Percentiles rank a stretch among this genome's conserved stretches.
Conservation (phyloP, 92 coral and sea anemone genomes). For the Epizoanthus fatuus region DNA sequence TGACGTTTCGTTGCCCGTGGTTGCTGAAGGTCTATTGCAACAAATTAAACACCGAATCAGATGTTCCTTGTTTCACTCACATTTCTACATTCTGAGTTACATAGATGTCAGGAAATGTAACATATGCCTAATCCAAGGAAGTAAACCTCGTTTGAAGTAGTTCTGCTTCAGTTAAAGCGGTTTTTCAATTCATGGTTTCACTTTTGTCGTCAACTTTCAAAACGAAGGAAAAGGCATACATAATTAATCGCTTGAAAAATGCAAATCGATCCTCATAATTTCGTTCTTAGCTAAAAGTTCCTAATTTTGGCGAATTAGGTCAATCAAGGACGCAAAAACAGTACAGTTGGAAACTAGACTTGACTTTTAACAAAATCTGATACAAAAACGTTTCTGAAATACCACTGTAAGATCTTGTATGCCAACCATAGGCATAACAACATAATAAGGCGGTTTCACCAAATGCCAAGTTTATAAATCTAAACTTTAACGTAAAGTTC, state of each 20-base stretch:
- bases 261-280: neutral
- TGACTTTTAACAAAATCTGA: neutral
- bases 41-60: no score
- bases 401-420: neutral
- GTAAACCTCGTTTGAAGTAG: no score
- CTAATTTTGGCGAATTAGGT: neutral
- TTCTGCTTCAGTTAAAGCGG: neutral
- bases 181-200: neutral
- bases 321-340: neutral
- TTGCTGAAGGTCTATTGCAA: no score
- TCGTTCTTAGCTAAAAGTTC: conserved; percentile 3
- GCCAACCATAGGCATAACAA: neutral
- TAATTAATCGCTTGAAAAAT: conserved; percentile 3
- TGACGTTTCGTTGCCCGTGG: no score
- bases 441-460: neutral
- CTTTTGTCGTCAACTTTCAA: neutral
- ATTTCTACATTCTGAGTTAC: no score
- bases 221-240: neutral
- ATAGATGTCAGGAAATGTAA: no score
- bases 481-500: no score
- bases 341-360: neutral
- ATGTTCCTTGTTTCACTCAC: no score
- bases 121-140: no score
- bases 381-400: neutral
- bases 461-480: no score